A percentile compares a stretch with the other conserved stretches of the same genome.
Evolutionary conservation across 2,888 invertebrate genomes (phyloP).

Genomic region (Drosophila greeni): DNA sequence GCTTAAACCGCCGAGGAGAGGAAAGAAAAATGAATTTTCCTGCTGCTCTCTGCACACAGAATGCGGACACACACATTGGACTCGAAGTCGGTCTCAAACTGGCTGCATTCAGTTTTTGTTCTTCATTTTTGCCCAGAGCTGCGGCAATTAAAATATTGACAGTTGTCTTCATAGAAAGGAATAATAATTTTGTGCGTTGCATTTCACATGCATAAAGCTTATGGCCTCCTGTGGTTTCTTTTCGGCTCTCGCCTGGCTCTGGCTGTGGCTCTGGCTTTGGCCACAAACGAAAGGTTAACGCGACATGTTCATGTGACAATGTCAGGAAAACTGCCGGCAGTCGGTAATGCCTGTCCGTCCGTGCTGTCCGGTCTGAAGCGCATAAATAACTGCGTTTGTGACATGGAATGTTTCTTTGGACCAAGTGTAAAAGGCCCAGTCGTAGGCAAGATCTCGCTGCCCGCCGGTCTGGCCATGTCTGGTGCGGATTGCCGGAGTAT

Average conservation of each 20-base stretch:
- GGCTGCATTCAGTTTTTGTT: slow-evolving; percentile 22
- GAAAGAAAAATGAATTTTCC: slow-evolving; percentile 55
- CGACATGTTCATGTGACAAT: slow-evolving; percentile 75
- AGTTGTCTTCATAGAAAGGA: slow-evolving; percentile 67
- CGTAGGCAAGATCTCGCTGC: slow-evolving; percentile 53
- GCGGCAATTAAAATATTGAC: slow-evolving; percentile 72
- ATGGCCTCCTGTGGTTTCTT: slow-evolving; percentile 36
- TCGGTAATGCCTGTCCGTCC: slow-evolving; percentile 33
- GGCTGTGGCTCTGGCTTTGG: slow-evolving; percentile 40
- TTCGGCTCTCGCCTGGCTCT: slow-evolving; percentile 36
- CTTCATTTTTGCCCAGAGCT: slow-evolving; percentile 35
- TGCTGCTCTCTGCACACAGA: slow-evolving; percentile 53
- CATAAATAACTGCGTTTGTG: slow-evolving; percentile 74
- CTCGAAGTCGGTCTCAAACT: slow-evolving; percentile 29
- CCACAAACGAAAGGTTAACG: slow-evolving; percentile 64
- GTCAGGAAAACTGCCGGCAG: slow-evolving; percentile 68
- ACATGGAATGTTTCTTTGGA: slow-evolving; percentile 55
- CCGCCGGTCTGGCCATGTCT: slow-evolving; percentile 71
- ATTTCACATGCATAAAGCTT: slow-evolving; percentile 50
- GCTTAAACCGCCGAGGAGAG: slow-evolving; percentile 30
- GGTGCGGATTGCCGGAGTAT: slow-evolving; percentile 59
- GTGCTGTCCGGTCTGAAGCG: slow-evolving; percentile 61
- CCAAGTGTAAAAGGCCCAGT: slow-evolving; percentile 57
- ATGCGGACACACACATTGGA: slow-evolving; percentile 73
- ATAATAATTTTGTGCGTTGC: slow-evolving; percentile 61